These are phyloP conservation scores for Zonitis immaculata DNA, from an alignment of 2,888 invertebrate genomes.

Conservation along the genomic window DNA sequence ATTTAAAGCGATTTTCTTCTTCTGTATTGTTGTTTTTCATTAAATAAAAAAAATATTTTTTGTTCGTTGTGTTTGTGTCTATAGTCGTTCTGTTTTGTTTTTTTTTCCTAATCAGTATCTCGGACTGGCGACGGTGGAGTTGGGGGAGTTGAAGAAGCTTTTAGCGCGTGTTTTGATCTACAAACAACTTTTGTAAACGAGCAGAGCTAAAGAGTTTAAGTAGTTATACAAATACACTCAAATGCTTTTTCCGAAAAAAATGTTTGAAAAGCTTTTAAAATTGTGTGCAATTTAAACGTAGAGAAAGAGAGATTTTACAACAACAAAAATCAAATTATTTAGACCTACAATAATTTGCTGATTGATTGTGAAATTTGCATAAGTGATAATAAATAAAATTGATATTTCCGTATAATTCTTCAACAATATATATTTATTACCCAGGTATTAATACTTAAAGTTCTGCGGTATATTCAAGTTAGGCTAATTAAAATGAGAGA, in stretches of 20 bases:
- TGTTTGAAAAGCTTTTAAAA: conserved; percentile 38
- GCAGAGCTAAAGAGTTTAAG: conserved; percentile 35
- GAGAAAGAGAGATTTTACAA: conserved; percentile 10
- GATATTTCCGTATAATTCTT: too few species aligned
- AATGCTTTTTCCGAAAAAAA: conserved; percentile 36
- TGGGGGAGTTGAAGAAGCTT: conserved; percentile 30
- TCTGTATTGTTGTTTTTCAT: conserved; percentile 14
- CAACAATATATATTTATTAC: too few species aligned
- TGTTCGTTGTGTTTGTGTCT: neutral
- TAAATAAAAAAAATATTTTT: too few species aligned
- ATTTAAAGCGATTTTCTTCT: conserved; percentile 29
- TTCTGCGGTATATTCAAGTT: conserved; percentile 36
- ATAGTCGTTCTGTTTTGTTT: neutral
- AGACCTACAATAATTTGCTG: too few species aligned
- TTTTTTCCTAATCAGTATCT: conserved; percentile 20
- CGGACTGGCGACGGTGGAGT: conserved; percentile 17
- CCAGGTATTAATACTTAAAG: conserved; percentile 37
- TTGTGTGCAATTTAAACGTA: conserved; percentile 22
- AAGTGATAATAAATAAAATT: too few species aligned
- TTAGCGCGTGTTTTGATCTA: conserved; percentile 38
- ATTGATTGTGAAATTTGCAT: too few species aligned
- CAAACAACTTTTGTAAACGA: conserved; percentile 39
- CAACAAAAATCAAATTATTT: too few species aligned
- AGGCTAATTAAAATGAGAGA: conserved; percentile 35
- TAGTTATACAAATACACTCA: conserved; percentile 39